Conservation (phyloP, 2,113 vertebrate genomes). For the Ameiurus melas region DNA sequence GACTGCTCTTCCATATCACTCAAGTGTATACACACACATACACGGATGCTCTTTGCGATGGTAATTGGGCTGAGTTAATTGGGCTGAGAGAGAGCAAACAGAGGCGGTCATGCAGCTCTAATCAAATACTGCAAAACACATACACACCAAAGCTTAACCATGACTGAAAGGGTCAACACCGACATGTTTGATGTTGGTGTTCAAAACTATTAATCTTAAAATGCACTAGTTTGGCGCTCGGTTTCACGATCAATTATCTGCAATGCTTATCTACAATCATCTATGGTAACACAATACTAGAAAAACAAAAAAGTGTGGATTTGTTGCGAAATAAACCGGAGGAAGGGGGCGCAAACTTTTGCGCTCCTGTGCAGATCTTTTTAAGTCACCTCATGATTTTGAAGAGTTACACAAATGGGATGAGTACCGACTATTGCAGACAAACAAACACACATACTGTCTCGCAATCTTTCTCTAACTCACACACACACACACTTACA, state of each 20-base stretch:
- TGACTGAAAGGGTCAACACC: neutral
- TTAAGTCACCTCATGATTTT: neutral
- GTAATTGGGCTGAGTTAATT: conserved; percentile 45
- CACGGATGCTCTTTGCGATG: neutral
- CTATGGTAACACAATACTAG: neutral
- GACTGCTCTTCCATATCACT: conserved; percentile 10
- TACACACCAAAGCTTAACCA: conserved; percentile 58
- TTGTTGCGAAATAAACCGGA: neutral
- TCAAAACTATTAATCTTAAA: neutral
- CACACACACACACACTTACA: conserved; percentile 77
- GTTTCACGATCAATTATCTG: neutral
- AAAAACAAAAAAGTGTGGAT: neutral
- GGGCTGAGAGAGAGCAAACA: conserved; percentile 26
- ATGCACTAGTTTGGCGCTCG: neutral
- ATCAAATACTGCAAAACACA: conserved; percentile 18
- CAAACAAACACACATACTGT: neutral
- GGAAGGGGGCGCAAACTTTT: neutral
- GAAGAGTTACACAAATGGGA: neutral
- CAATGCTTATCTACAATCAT: neutral
- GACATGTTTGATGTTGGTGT: neutral
- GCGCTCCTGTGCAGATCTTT: neutral
- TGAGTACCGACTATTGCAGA: neutral
- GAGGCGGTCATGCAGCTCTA: conserved; percentile 29
- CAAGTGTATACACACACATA: neutral
- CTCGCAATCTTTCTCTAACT: neutral